Conservation (phyloP, 2,797 vertebrate species). For the Avahi laniger region DNA sequence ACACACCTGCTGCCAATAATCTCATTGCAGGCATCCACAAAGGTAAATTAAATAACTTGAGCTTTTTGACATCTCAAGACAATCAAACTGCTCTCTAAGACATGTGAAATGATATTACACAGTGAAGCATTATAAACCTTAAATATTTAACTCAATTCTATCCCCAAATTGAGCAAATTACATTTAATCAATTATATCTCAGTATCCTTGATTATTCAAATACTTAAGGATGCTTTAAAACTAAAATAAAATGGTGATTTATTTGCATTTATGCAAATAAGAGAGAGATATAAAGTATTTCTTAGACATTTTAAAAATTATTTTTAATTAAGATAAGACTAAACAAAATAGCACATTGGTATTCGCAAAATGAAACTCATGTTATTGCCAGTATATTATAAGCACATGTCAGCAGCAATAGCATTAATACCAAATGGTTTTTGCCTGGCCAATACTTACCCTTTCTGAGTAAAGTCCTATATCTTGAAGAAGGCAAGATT, state of each 20-base stretch:
- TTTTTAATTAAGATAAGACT: neutral
- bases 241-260: neutral
- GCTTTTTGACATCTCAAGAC: neutral
- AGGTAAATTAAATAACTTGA: constrained; percentile 41
- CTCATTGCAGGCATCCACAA: neutral
- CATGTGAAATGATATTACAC: neutral
- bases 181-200: neutral
- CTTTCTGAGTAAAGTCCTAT: constrained; percentile 25
- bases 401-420: neutral
- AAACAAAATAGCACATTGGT: neutral
- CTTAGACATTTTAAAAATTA: neutral
- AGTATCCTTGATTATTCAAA: neutral
- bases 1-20: constrained; percentile 32
- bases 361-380: neutral
- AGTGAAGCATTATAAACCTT: neutral
- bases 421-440: neutral
- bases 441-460: constrained; percentile 9
- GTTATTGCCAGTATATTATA: neutral
- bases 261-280: constrained; percentile 13
- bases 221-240: neutral
- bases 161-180: neutral
- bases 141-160: neutral
- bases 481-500: neutral
- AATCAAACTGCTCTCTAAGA: constrained; percentile 13
- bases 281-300: neutral